phyloP scores from a whole-genome alignment of 2,797 vertebrate genomes.

The Cuniculus paca region DNA sequence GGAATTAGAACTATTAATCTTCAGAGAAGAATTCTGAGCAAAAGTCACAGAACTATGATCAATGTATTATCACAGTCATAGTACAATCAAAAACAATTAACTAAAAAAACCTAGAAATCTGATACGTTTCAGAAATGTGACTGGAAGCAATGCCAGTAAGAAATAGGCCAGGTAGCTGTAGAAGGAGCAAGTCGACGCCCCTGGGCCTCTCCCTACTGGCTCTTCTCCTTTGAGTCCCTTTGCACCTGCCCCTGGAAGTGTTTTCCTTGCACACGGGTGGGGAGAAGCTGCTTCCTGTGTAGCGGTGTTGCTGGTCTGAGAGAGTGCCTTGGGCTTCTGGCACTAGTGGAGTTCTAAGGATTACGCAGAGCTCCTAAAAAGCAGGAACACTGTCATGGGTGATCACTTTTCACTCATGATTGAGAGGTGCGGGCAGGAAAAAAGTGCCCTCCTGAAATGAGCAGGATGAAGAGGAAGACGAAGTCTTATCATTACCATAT shows the following conservation, averaged over 20 bases:
- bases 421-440: neutral
- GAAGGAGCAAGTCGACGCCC: neutral
- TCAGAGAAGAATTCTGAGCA: neutral
- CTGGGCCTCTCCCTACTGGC: too few species aligned
- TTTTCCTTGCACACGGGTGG: too few species aligned
- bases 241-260: neutral
- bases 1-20: neutral
- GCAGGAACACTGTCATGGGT: neutral
- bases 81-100: neutral
- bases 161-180: neutral
- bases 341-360: neutral
- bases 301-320: fast-evolving
- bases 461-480: neutral
- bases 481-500: too few species aligned
- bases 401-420: neutral
- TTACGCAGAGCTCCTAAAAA: neutral
- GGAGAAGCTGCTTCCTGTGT: neutral
- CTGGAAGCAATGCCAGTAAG: too few species aligned
- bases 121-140: neutral
- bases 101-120: neutral
- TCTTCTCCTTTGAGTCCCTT: too few species aligned
- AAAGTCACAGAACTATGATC: neutral
- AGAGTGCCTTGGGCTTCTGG: neutral
- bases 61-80: neutral
- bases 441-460: neutral